Conservation (phyloP, 2,113 vertebrate genomes). For the Archilochus colubris region DNA sequence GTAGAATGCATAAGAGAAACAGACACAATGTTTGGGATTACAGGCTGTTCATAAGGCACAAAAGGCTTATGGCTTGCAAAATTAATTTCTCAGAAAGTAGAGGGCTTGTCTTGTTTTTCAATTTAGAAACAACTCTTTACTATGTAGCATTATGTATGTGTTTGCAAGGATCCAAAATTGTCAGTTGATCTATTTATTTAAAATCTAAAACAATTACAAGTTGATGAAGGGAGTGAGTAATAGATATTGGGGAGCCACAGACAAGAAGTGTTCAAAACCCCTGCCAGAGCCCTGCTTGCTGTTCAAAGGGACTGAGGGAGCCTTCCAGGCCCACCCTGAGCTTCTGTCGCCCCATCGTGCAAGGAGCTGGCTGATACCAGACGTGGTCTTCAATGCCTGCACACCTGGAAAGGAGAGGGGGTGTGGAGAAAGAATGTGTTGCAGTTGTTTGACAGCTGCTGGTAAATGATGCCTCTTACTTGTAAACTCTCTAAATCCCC, state of each 20-base stretch:
- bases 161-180: background rate
- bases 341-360: background rate
- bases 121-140: background rate
- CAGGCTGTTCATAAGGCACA: constrained; percentile 49
- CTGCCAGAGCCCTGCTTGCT: background rate
- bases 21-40: background rate
- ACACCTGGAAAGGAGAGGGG: background rate
- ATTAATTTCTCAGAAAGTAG: constrained; percentile 19
- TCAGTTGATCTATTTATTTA: constrained; percentile 52
- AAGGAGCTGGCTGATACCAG: background rate
- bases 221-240: constrained; percentile 42
- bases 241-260: constrained; percentile 8
- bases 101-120: background rate
- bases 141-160: constrained; percentile 28
- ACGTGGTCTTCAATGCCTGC: background rate
- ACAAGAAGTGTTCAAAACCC: constrained; percentile 29
- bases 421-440: background rate
- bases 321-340: background rate
- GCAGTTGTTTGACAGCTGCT: constrained; percentile 54
- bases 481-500: constrained; percentile 73
- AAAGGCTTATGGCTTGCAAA: constrained; percentile 14
- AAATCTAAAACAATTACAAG: constrained; percentile 45
- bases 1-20: background rate
- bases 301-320: constrained; percentile 14
- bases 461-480: constrained; percentile 69